These are phyloP conservation scores for Pampusana beccarii DNA, from an alignment of 2,113 vertebrate species.

Conservation along the genomic window DNA sequence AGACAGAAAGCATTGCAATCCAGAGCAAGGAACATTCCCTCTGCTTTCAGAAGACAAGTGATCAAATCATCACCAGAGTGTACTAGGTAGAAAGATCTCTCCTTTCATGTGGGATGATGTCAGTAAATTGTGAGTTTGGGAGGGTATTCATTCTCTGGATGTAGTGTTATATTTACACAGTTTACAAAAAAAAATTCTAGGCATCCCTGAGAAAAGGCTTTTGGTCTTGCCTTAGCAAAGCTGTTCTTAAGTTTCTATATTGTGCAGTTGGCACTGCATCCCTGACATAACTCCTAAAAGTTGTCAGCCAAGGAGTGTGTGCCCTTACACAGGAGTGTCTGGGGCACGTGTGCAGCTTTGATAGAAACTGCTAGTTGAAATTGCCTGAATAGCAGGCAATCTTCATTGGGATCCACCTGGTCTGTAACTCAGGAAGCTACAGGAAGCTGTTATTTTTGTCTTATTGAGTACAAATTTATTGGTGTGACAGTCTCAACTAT, in stretches of 20 bases:
- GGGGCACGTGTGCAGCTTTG: neutral
- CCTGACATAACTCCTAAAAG: neutral
- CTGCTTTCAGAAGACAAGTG: neutral
- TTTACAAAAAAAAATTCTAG: neutral
- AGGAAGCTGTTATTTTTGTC: neutral
- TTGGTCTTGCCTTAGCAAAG: neutral
- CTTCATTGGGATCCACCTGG: neutral
- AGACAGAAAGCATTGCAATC: neutral
- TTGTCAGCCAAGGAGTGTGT: neutral
- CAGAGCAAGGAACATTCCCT: neutral
- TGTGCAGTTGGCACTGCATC: neutral
- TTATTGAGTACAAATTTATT: neutral
- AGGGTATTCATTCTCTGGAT: neutral
- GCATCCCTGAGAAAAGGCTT: neutral
- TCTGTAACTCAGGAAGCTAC: neutral
- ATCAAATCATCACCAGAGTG: neutral
- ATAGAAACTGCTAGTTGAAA: neutral
- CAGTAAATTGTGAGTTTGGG: neutral
- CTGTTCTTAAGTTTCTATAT: neutral
- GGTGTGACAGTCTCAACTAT: neutral
- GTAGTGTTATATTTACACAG: neutral
- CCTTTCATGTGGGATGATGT: neutral
- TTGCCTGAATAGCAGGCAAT: neutral
- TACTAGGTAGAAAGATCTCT: neutral
- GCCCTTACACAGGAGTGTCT: neutral